These are phyloP conservation scores for Ptilodon capucinus DNA, from an alignment of 2,888 invertebrate species.

Conservation along the genomic window DNA sequence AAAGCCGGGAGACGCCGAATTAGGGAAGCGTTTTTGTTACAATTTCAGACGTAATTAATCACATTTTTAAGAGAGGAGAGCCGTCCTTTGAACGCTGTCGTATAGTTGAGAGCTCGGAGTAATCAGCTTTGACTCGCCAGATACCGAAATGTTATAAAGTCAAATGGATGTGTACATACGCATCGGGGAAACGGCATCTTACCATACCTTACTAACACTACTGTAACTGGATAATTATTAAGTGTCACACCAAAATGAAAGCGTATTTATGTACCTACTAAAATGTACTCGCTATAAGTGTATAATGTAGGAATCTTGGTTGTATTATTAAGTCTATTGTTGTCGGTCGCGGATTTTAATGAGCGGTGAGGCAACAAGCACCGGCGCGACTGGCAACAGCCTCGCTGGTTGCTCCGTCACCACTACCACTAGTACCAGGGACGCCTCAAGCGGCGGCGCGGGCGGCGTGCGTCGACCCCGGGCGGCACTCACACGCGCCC, in stretches of 20 bases:
- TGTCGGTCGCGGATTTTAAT: neutral
- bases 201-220: too few species aligned
- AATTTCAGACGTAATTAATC: conserved; percentile 8
- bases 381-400: neutral
- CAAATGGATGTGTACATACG: neutral
- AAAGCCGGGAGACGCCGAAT: neutral
- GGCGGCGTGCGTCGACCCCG: conserved; percentile 16
- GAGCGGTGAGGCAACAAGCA: neutral
- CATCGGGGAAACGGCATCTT: neutral
- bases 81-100: neutral
- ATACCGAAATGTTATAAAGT: neutral
- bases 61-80: neutral
- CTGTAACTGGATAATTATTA: too few species aligned
- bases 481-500: neutral
- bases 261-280: too few species aligned
- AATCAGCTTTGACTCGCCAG: neutral
- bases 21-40: conserved; percentile 10
- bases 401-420: conserved; percentile 3
- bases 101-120: neutral
- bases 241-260: too few species aligned
- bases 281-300: too few species aligned
- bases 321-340: neutral
- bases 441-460: too few species aligned
- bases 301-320: too few species aligned
- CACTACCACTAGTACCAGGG: too few species aligned